Evolutionary conservation across 2,113 vertebrate species (phyloP).

Genomic region (Neodontobutis hainanensis): DNA sequence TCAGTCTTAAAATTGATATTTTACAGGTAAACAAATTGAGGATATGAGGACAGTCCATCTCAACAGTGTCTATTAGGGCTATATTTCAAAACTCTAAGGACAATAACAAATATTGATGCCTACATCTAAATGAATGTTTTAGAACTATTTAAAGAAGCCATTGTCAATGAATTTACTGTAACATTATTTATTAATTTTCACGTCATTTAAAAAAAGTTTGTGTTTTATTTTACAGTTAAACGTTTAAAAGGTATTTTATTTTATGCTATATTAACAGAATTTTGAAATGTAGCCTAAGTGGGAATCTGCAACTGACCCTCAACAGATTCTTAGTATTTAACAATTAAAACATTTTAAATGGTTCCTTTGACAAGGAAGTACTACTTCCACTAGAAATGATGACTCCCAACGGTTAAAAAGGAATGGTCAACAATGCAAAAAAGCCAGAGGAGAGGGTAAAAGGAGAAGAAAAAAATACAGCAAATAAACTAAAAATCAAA

Average conservation of each 20-base stretch:
- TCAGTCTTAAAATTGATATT: slow-evolving; percentile 64
- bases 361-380: slow-evolving; percentile 70
- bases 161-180: slow-evolving; percentile 75
- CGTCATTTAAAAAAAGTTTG: slow-evolving; percentile 73
- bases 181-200: slow-evolving; percentile 71
- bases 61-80: slow-evolving; percentile 94
- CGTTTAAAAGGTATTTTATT: slow-evolving; percentile 78
- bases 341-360: slow-evolving; percentile 73
- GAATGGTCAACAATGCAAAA: slow-evolving; percentile 79
- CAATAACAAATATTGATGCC: slow-evolving; percentile 82
- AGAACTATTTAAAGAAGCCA: slow-evolving; percentile 84
- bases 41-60: slow-evolving; percentile 89
- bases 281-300: slow-evolving; percentile 99
- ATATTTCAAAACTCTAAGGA: slow-evolving; percentile 98
- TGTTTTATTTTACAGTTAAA: slow-evolving; percentile 78
- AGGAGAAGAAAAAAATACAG: slow-evolving; percentile 66
- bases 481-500: slow-evolving; percentile 67
- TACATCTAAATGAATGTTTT: slow-evolving; percentile 80
- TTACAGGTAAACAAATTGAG: slow-evolving; percentile 76
- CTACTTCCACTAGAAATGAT: slow-evolving; percentile 64
- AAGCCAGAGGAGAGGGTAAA: slow-evolving; percentile 63
- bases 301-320: slow-evolving; percentile 98
- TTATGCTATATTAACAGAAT: slow-evolving; percentile 86
- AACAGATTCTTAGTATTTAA: slow-evolving; percentile 75
- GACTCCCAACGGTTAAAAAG: slow-evolving; percentile 81